A percentile compares a stretch with the other conserved stretches of the same genome.
Evolutionary conservation across 2,797 vertebrate species (phyloP).

Genomic region (Cynodonichthys magdalenae): DNA sequence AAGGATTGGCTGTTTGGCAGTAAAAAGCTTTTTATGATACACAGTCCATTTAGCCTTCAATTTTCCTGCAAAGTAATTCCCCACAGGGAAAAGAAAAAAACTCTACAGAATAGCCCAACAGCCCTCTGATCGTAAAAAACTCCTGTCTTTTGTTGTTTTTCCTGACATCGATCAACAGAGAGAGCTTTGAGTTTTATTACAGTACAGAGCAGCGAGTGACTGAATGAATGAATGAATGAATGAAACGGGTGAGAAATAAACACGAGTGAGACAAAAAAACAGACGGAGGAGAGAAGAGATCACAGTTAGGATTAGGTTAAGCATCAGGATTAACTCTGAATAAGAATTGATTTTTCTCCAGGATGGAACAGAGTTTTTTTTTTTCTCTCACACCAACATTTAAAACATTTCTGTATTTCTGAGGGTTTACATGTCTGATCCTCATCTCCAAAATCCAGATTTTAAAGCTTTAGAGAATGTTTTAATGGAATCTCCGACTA

Average conservation of each 20-base stretch:
- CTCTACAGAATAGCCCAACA: background rate
- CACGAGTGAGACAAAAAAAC: constrained; percentile 46
- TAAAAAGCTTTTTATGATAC: constrained; percentile 30
- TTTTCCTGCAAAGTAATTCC: constrained; percentile 8
- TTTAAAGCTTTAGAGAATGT: too few relatives aligned
- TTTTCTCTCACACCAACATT: too few relatives aligned
- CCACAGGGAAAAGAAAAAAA: background rate
- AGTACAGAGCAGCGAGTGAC: constrained; percentile 36
- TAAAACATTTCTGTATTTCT: too few relatives aligned
- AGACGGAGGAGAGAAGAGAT: constrained; percentile 59
- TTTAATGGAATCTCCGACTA: too few relatives aligned
- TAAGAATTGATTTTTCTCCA: constrained; percentile 19
- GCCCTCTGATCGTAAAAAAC: constrained; percentile 30
- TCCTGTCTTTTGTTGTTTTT: constrained; percentile 35
- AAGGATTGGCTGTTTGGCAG: background rate
- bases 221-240: constrained; percentile 48
- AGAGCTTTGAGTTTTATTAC: constrained; percentile 33
- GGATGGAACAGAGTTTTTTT: background rate
- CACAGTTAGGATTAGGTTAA: constrained; percentile 55
- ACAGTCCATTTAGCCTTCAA: constrained; percentile 12
- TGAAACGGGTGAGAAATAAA: constrained; percentile 39
- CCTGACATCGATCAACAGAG: constrained; percentile 49
- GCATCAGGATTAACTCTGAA: constrained; percentile 28
- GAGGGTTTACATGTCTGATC: too few relatives aligned
- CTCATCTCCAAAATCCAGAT: too few relatives aligned